Percentiles rank a stretch among this genome's conserved stretches.
phyloP scores from a whole-genome alignment of 2,888 invertebrate species.

The Caenorhabditis drosophilae region DNA sequence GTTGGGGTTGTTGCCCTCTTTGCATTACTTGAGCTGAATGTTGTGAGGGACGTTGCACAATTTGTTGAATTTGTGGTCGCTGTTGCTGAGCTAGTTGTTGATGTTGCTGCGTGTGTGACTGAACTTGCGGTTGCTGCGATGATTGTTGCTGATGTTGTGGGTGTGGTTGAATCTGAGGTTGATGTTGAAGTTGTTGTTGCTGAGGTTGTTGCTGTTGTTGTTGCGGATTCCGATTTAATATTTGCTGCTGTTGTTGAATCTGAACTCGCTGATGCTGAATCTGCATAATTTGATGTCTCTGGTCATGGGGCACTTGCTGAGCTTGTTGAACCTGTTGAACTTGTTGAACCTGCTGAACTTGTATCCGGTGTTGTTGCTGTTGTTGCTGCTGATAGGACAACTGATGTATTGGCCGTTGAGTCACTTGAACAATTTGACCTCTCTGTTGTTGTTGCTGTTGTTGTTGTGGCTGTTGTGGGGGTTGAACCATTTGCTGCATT shows the following conservation, averaged over 20 bases:
- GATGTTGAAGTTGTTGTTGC: background rate
- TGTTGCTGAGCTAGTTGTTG: background rate
- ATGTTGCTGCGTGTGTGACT: background rate
- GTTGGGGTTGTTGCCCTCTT: background rate
- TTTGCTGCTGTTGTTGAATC: background rate
- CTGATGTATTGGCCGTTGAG: background rate
- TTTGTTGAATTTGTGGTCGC: background rate
- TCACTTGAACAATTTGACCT: background rate
- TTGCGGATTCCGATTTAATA: background rate
- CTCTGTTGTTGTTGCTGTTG: too few relatives aligned
- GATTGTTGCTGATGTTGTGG: conserved; percentile 1
- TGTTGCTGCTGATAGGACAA: conserved; percentile 1
- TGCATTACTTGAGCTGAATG: background rate
- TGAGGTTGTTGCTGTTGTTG: background rate
- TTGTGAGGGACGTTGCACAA: background rate
- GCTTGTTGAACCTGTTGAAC: conserved; percentile 9
- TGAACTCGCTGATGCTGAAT: too few relatives aligned
- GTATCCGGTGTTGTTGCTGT: background rate
- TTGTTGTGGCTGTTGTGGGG: too few relatives aligned
- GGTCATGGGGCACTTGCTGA: too few relatives aligned
- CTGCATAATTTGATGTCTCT: too few relatives aligned
- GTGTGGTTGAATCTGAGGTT: background rate
- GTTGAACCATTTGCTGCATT: too few relatives aligned
- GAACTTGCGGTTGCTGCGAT: background rate
- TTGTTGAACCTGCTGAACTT: background rate